A percentile compares a stretch with the other conserved stretches of the same genome.
phyloP scores from a whole-genome alignment of 2,797 vertebrate species.

The Lacerta bilineata region DNA sequence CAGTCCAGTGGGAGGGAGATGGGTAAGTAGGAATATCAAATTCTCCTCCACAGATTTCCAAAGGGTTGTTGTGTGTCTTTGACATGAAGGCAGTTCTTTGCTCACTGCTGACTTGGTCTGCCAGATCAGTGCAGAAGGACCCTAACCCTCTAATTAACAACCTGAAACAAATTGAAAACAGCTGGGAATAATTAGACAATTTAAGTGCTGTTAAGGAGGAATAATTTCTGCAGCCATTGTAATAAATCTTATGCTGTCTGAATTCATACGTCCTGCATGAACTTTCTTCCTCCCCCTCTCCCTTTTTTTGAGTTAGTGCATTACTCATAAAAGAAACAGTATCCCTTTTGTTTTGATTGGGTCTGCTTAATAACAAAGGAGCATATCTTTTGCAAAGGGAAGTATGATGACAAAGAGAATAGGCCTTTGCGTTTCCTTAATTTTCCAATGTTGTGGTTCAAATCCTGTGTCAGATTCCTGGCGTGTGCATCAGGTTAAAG shows the following conservation, averaged over 20 bases:
- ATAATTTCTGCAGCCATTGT: constrained; percentile 95
- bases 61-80: constrained; percentile 62
- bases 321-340: constrained; percentile 96
- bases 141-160: constrained; percentile 90
- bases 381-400: constrained; percentile 70
- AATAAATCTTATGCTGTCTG: constrained; percentile 99
- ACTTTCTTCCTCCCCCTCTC: constrained; percentile 75
- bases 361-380: constrained; percentile 94
- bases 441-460: constrained; percentile 64
- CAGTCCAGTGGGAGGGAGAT: constrained; percentile 76
- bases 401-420: constrained; percentile 75
- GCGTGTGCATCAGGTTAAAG: constrained; percentile 36
- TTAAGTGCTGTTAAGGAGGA: constrained; percentile 95
- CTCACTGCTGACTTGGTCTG: constrained; percentile 80
- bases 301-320: constrained; percentile 85
- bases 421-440: constrained; percentile 64
- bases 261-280: constrained; percentile 87
- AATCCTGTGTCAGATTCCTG: constrained; percentile 63
- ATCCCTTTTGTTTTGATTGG: constrained; percentile 93
- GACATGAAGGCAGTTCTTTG: constrained; percentile 76
- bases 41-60: constrained; percentile 81
- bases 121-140: constrained; percentile 84
- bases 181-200: constrained; percentile 99
- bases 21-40: constrained; percentile 82
- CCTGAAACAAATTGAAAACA: constrained; percentile 91